Percentiles rank a stretch among this genome's conserved stretches.
Conservation (phyloP, 2,888 invertebrate genomes). For the Spodoptera littoralis region DNA sequence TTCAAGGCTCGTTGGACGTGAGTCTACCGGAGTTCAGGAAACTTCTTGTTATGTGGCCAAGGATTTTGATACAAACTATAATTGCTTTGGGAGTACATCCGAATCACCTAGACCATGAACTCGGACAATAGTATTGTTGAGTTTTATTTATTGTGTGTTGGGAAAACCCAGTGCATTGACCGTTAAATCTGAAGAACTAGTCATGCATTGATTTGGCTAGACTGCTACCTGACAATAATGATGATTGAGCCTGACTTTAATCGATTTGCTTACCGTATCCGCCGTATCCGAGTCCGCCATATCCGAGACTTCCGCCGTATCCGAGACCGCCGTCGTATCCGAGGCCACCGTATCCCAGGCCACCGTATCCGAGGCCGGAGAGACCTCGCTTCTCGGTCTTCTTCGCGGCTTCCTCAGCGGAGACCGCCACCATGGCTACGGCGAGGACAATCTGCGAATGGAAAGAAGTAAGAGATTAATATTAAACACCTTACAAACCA, state of each 20-base stretch:
- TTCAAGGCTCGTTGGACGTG: constrained; percentile 28
- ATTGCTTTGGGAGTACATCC: too few species aligned
- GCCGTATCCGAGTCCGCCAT: constrained; percentile 38
- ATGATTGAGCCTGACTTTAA: not conserved
- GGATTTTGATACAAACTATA: too few species aligned
- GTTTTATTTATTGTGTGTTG: not conserved
- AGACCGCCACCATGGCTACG: constrained; percentile 76
- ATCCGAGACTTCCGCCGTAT: constrained; percentile 34
- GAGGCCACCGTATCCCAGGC: constrained; percentile 76
- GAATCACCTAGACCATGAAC: too few species aligned
- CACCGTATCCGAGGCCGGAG: constrained; percentile 80
- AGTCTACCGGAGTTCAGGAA: constrained; percentile 3
- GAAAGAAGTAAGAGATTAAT: not conserved
- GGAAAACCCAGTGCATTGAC: constrained; percentile 21
- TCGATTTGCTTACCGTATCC: constrained; percentile 35
- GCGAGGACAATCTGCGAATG: constrained; percentile 75
- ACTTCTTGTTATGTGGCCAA: constrained; percentile 1
- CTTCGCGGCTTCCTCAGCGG: constrained; percentile 80
- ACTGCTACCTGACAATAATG: not conserved
- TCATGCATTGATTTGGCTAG: constrained; percentile 18
- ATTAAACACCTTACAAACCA: not conserved
- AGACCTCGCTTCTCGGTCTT: constrained; percentile 86
- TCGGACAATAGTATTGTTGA: not conserved
- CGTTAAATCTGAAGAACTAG: constrained; percentile 25
- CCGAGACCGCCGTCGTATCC: constrained; percentile 60